Evolutionary conservation across 2,797 vertebrate species (phyloP), one percentile per base, ranked within the genome.

Genomic region (Crax fasciolata): DNA sequence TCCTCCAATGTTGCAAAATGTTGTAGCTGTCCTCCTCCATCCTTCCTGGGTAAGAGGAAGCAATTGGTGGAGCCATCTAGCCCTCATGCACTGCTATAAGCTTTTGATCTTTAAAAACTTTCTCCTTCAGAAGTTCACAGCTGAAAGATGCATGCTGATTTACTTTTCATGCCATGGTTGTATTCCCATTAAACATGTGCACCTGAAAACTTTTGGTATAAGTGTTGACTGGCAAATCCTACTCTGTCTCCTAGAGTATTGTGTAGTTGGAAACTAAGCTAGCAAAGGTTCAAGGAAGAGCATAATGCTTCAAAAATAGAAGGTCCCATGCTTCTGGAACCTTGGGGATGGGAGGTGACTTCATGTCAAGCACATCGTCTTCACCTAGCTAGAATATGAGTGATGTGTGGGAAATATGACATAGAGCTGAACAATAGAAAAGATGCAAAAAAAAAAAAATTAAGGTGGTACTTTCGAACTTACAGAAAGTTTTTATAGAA

Each of bases 401-500:
- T 62, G 12, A n/a, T 14, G 10, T 2, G 2, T 54, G 41, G 21
- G 38, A 41, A 89, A 30, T 43, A 71, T 1, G 0, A 2, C 35
- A 32, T 24, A 24, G 11, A 75, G 43, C n/a, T 61, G 38, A 72
- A 41, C 4, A 72, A 16, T 10, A 57, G n/a, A 57, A 58, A 6
- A 61, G 15, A 43, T 11, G 0, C 0, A 6, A 8, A 51, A 9
- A 24, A 14, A 3, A 7, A 1, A 25, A 7, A 38, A 32, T 30
- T 28, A 9, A 30, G 77, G 41, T 30, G 76, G 9, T 74, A 62
- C n/a, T 74, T 81, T 18, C 2, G 84, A n/a, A 10, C 20, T 38
- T 57, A 48, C 12, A n/a, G 13, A 43, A 43, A 74, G 14, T 2
- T 84, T 30, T 25, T 46, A 18, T 35, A 7, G 11, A n/a, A 39